Conservation (phyloP, 2,888 invertebrate genomes). For the Thymelicus sylvestris region DNA sequence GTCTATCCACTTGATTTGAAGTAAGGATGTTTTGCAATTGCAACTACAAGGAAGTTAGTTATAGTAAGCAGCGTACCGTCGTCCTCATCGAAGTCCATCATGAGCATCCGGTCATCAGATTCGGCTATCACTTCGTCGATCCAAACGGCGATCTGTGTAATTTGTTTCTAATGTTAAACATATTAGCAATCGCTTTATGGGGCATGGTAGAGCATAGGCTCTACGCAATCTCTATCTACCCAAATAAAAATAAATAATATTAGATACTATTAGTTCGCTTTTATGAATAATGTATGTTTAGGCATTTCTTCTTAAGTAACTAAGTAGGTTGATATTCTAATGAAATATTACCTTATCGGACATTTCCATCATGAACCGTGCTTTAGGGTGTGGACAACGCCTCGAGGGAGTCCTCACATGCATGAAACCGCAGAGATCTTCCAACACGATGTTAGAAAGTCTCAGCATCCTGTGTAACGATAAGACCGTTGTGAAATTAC, state of each 20-base stretch:
- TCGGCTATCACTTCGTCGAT: constrained; percentile 75
- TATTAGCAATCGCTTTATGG: no score
- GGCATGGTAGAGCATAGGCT: no score
- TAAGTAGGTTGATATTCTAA: no score
- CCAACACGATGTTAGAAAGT: constrained; percentile 69
- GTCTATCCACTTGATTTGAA: constrained; percentile 24
- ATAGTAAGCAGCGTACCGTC: constrained; percentile 56
- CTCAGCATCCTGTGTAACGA: constrained; percentile 65
- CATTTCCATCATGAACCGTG: constrained; percentile 75
- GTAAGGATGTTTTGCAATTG: constrained; percentile 12
- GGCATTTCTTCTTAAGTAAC: no score
- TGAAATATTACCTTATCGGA: constrained; percentile 66
- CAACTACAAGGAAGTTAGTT: constrained; percentile 16
- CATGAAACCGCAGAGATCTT: constrained; percentile 65
- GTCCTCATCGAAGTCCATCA: constrained; percentile 81
- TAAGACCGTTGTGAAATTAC: not conserved
- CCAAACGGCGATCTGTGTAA: constrained; percentile 71
- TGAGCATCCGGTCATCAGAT: constrained; percentile 77
- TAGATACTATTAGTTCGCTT: no score
- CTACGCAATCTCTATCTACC: no score
- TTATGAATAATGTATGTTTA: no score
- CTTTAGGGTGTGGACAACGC: constrained; percentile 58
- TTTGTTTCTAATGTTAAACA: not conserved
- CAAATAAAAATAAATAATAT: no score
- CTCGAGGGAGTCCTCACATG: constrained; percentile 63